Evolutionary conservation across 2,888 invertebrate genomes (phyloP), one percentile per base, ranked within the genome.

Genomic region (Zaprionus bogoriensis): DNA sequence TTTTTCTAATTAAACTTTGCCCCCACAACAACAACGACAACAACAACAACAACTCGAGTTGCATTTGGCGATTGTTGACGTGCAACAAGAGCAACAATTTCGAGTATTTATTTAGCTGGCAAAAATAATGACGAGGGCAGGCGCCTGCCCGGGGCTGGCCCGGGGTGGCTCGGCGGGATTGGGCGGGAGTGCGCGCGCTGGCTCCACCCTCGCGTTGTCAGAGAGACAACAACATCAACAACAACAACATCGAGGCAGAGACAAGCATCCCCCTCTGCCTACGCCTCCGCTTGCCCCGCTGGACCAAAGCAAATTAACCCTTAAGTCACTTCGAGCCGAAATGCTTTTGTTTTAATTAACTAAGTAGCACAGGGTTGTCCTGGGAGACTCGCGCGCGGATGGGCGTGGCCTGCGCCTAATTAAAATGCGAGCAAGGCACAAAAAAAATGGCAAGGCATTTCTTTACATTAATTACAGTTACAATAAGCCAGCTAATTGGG

Each of bases 401-500:
- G 70, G 71, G 73, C 30, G 71, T 62, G 75, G 66, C 54, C 52
- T 50, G 42, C n/a, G 61, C 71, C 68, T 81, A 84, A 84, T 84
- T 81, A 84, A 74, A 69, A 74, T 48, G 46, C 25, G 52, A 30
- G 27, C 38, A 17, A n/a, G 7, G 14, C 4, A 22, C 58, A 41
- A 36, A 47, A 59, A 30, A n/a, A 7, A 20, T 22, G 20, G 17
- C 25, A 2, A 23, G 27, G 22, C 38, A 32, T 46, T 48, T 28
- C 36, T 27, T 39, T 6, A 36, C 70, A 81, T 89, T 90, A 89
- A 90, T 90, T 90, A 90, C 90, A 90, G 87, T 89, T 89, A 90
- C 88, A 90, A 90, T 89, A 89, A 89, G 89, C 87, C 87, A 88
- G 86, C 89, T 90, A 90, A 90, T 90, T 90, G 90, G 80, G 71